A percentile compares a stretch with the other conserved stretches of the same genome.
These are phyloP conservation scores for Struthio camelus DNA, from an alignment of 2,113 vertebrate species.

Conservation along the genomic window DNA sequence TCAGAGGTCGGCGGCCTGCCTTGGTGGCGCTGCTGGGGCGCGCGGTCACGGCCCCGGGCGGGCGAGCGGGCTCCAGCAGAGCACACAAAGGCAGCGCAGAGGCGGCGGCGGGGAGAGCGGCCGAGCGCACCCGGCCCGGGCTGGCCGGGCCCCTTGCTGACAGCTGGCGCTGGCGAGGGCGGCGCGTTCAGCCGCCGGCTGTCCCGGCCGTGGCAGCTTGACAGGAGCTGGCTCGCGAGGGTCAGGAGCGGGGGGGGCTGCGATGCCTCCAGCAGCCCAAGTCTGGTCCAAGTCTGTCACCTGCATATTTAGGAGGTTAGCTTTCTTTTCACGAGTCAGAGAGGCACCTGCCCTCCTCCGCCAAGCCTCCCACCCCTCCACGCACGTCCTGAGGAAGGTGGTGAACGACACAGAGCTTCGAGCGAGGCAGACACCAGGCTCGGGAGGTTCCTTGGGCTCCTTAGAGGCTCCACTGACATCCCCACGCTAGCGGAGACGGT, in stretches of 20 bases:
- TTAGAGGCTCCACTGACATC: neutral
- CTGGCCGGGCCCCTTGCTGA: neutral
- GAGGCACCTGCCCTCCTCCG: neutral
- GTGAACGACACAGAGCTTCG: neutral
- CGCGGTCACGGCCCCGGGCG: rapidly evolving
- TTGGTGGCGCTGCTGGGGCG: neutral
- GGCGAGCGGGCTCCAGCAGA: rapidly evolving
- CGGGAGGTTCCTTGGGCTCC: neutral
- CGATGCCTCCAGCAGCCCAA: neutral
- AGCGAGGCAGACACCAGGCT: neutral
- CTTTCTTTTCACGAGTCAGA: neutral
- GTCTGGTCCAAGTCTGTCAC: neutral
- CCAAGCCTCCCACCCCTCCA: neutral
- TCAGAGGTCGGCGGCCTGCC: neutral
- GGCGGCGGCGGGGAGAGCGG: neutral
- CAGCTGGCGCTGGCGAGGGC: neutral
- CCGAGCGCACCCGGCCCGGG: rapidly evolving
- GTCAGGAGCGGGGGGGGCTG: neutral
- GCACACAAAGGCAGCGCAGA: neutral
- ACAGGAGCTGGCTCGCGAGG: neutral
- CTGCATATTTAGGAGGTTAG: neutral
- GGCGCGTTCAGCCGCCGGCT: neutral
- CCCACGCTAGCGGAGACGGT: neutral
- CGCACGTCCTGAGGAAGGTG: neutral
- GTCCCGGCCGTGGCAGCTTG: neutral